Evolutionary conservation across 1,140 invertebrate species (phyloP).

Genomic region (Anthonomus grandis): DNA sequence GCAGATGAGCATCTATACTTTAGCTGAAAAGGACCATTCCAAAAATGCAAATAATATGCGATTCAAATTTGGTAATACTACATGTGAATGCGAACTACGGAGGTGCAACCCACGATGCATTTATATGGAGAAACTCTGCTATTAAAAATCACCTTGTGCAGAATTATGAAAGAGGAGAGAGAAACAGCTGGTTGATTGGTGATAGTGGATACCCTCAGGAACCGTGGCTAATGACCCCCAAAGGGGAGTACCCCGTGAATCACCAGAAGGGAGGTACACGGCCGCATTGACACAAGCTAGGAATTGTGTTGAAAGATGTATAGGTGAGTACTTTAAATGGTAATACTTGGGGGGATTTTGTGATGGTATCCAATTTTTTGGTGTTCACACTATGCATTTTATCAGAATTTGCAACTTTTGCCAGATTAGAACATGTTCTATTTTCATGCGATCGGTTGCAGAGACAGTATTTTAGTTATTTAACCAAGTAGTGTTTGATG

Average conservation of each 20-base stretch:
- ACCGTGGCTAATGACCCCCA: slow-evolving; percentile 32
- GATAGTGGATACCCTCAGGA: slow-evolving; percentile 15
- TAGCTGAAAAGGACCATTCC: slow-evolving; percentile 1
- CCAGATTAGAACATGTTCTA: no score
- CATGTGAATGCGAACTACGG: slow-evolving; percentile 36
- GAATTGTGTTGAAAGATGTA: slow-evolving; percentile 10
- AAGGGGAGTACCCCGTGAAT: background rate
- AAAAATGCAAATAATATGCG: slow-evolving; percentile 13
- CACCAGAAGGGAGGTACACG: slow-evolving; percentile 7
- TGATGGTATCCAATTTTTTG: no score
- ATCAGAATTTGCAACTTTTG: no score
- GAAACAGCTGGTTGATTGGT: slow-evolving; percentile 19
- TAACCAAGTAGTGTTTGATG: no score
- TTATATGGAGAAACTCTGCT: no score
- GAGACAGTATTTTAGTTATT: no score
- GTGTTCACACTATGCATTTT: no score
- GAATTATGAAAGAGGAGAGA: slow-evolving; percentile 1
- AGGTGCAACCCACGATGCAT: slow-evolving; percentile 38
- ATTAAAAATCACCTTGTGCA: slow-evolving; percentile 15
- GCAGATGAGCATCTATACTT: slow-evolving; percentile 25
- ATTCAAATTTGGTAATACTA: slow-evolving; percentile 24
- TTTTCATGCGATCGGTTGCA: no score
- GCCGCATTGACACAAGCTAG: slow-evolving; percentile 4
- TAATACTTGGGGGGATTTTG: background rate
- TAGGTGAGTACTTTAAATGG: background rate